Percentiles rank a stretch among this genome's conserved stretches.
Evolutionary conservation across 2,113 vertebrate genomes (phyloP).

Genomic region (Pelusios castaneus): DNA sequence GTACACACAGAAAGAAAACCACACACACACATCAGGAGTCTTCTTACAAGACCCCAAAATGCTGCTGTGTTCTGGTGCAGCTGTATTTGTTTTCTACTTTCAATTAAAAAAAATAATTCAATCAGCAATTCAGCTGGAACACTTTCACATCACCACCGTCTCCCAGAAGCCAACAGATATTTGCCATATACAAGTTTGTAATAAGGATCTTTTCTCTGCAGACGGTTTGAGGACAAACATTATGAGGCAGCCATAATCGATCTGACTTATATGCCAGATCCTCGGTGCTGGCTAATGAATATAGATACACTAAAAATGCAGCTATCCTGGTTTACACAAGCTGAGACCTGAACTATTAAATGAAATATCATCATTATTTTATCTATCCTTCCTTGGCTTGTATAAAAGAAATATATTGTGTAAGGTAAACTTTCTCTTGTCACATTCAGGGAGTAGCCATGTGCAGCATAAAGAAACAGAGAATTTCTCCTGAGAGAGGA

Average conservation of each 20-base stretch:
- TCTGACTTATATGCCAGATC: rapidly evolving
- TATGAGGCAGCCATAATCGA: background rate
- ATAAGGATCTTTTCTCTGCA: background rate
- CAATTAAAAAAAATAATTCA: background rate
- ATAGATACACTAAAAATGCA: background rate
- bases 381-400: background rate
- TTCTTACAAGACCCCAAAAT: background rate
- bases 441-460: background rate
- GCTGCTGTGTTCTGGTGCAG: background rate
- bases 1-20: background rate
- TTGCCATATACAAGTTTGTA: background rate
- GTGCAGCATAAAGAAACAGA: background rate
- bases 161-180: background rate
- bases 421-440: background rate
- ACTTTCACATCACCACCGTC: background rate
- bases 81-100: background rate
- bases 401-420: background rate
- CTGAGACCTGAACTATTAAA: background rate
- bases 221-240: background rate
- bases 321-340: background rate
- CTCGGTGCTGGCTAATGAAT: background rate
- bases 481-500: background rate
- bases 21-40: background rate
- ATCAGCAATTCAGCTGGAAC: background rate
- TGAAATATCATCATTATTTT: background rate